Evolutionary conservation across 2,797 vertebrate species (phyloP).

Genomic region (Bradypodion ventrale): DNA sequence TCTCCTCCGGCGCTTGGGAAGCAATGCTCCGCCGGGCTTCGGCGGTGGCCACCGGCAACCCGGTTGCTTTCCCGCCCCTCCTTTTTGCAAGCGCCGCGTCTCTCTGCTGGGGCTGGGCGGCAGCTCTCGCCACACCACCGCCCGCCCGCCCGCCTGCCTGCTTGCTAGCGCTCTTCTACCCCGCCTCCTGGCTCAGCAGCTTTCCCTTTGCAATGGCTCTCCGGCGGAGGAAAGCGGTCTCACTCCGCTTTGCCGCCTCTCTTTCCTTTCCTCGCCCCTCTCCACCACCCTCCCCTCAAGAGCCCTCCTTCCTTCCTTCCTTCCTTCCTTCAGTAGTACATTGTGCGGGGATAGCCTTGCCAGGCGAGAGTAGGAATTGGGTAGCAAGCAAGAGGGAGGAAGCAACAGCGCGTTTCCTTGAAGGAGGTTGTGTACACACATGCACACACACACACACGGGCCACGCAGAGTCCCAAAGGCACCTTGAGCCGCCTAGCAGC

Average conservation of each 20-base stretch:
- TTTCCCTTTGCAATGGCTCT: slow-evolving; percentile 22
- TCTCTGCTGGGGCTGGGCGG: slow-evolving; percentile 4
- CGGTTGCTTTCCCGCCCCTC: slow-evolving; percentile 27
- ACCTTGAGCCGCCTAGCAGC: slow-evolving; percentile 63
- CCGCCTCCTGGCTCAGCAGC: slow-evolving; percentile 8
- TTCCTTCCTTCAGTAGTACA: too few species aligned
- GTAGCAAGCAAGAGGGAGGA: slow-evolving; percentile 38
- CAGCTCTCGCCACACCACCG: background rate
- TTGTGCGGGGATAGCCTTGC: too few species aligned
- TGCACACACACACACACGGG: background rate
- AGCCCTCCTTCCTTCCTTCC: too few species aligned
- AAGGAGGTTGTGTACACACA: slow-evolving; percentile 32
- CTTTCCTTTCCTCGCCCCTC: slow-evolving; percentile 57
- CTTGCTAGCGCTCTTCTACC: slow-evolving; percentile 30
- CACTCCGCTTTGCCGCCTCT: slow-evolving; percentile 57
- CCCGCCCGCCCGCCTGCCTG: too few species aligned
- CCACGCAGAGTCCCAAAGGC: slow-evolving; percentile 60
- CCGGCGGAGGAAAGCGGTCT: slow-evolving; percentile 35
- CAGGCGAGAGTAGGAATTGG: too few species aligned
- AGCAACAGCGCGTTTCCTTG: slow-evolving; percentile 60
- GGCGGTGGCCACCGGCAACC: background rate
- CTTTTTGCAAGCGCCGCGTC: slow-evolving; percentile 19
- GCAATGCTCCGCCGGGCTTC: background rate
- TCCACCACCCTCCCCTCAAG: too few species aligned
- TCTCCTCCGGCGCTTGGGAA: slow-evolving; percentile 18